Conservation (phyloP, 2,113 vertebrate species). For the Zeus faber region DNA sequence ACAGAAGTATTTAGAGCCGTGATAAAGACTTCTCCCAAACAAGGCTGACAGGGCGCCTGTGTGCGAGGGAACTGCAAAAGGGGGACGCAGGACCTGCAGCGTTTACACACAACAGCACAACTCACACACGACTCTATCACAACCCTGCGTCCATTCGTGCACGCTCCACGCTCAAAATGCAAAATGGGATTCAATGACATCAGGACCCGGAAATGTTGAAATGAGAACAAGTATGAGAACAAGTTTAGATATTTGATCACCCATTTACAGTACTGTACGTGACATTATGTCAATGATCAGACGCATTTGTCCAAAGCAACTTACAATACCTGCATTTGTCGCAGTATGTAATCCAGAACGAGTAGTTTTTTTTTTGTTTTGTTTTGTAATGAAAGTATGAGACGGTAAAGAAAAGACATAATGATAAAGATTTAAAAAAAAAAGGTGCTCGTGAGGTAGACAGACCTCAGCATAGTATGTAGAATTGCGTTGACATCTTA, state of each 20-base stretch:
- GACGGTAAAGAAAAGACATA: no score
- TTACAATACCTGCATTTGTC: no score
- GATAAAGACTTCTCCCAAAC: slow-evolving; percentile 37
- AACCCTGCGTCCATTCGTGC: slow-evolving; percentile 44
- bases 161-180: slow-evolving; percentile 33
- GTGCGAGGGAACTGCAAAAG: slow-evolving; percentile 33
- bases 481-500: slow-evolving; percentile 12
- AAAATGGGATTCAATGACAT: not conserved
- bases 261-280: no score
- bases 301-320: no score
- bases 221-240: no score
- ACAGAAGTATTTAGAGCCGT: slow-evolving; percentile 17
- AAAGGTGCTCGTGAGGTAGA: no score
- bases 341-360: no score
- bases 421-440: no score
- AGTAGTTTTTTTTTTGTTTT: no score
- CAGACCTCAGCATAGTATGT: slow-evolving; percentile 4
- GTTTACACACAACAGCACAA: slow-evolving; percentile 46
- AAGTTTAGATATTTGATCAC: no score
- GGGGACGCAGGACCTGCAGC: slow-evolving; percentile 41
- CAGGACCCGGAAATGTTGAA: not conserved
- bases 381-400: no score
- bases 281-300: no score
- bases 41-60: slow-evolving; percentile 41
- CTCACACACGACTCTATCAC: slow-evolving; percentile 42